These are phyloP conservation scores for Corythoichthys intestinalis DNA, from an alignment of 2,113 vertebrate genomes.

Conservation along the genomic window DNA sequence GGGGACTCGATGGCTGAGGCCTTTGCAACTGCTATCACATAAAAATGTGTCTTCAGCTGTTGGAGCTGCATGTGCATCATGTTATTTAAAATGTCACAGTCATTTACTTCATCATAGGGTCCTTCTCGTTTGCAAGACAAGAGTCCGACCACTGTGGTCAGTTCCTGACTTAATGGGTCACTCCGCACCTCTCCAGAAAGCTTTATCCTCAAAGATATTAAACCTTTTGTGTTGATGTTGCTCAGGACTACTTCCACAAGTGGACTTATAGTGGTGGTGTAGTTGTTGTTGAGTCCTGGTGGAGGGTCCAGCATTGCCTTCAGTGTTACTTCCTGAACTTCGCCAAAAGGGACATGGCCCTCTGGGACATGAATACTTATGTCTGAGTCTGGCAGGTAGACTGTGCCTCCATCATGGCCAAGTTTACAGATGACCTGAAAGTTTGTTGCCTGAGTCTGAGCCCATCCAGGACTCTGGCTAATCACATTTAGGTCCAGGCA, in stretches of 20 bases:
- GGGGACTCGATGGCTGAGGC: conserved; percentile 75
- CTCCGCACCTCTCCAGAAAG: conserved; percentile 82
- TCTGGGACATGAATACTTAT: conserved; percentile 83
- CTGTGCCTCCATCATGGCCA: conserved; percentile 79
- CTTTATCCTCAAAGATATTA: conserved; percentile 84
- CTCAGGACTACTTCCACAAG: conserved; percentile 84
- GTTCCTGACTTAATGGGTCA: conserved; percentile 86
- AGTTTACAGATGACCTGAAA: conserved; percentile 80
- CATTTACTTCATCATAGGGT: conserved; percentile 81
- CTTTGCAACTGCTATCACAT: conserved; percentile 78
- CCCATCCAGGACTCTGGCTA: conserved; percentile 90
- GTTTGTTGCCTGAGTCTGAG: conserved; percentile 88
- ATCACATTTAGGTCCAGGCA: conserved; percentile 86
- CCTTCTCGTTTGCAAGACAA: conserved; percentile 80
- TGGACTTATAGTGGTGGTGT: conserved; percentile 86
- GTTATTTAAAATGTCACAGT: conserved; percentile 81
- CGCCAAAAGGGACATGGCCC: conserved; percentile 82
- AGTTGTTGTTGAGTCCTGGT: conserved; percentile 80
- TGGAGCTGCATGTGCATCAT: conserved; percentile 83
- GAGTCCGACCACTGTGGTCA: conserved; percentile 83
- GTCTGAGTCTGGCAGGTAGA: conserved; percentile 82
- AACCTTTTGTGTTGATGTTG: conserved; percentile 80
- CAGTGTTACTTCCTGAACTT: conserved; percentile 85
- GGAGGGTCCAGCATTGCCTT: conserved; percentile 87
- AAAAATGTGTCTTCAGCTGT: conserved; percentile 80